Percentiles rank a stretch among this genome's conserved stretches.
Conservation (phyloP, 2,888 invertebrate genomes). For the Matsumyia berberina region DNA sequence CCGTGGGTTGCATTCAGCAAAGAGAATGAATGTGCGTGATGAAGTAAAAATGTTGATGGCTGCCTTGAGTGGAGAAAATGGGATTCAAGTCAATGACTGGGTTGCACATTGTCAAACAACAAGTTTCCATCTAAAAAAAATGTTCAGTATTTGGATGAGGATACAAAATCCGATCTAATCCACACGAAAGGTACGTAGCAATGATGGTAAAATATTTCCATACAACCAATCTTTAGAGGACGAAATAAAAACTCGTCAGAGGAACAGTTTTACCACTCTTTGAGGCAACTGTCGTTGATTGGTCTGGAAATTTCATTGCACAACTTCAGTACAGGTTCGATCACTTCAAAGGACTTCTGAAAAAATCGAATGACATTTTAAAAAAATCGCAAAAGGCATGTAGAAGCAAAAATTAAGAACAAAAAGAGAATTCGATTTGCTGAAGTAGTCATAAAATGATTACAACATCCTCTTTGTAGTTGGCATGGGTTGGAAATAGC, state of each 20-base stretch:
- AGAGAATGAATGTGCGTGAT: constrained; percentile 22
- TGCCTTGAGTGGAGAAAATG: no score
- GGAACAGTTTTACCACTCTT: constrained; percentile 14
- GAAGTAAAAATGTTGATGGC: constrained; percentile 1
- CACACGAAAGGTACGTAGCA: no score
- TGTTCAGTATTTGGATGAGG: no score
- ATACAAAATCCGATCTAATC: no score
- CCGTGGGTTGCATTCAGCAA: not conserved
- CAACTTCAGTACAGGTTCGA: constrained; percentile 2
- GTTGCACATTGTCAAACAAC: no score
- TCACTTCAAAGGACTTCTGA: not conserved
- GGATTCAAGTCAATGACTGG: no score
- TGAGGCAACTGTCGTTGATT: constrained; percentile 37
- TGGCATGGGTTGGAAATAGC: not conserved
- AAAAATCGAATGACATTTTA: constrained; percentile 1
- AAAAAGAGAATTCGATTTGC: constrained; percentile 9
- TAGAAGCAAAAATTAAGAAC: not conserved
- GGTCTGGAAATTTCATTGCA: constrained; percentile 5
- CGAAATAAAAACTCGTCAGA: constrained; percentile 6
- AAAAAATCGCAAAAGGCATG: not conserved
- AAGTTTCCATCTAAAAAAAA: no score
- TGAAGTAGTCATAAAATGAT: constrained; percentile 1
- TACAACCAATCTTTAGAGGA: not conserved
- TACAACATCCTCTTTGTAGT: not conserved
- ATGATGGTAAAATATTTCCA: no score